Evolutionary conservation across 2,113 vertebrate species (phyloP).

Genomic region (Sceloporus tristichus): DNA sequence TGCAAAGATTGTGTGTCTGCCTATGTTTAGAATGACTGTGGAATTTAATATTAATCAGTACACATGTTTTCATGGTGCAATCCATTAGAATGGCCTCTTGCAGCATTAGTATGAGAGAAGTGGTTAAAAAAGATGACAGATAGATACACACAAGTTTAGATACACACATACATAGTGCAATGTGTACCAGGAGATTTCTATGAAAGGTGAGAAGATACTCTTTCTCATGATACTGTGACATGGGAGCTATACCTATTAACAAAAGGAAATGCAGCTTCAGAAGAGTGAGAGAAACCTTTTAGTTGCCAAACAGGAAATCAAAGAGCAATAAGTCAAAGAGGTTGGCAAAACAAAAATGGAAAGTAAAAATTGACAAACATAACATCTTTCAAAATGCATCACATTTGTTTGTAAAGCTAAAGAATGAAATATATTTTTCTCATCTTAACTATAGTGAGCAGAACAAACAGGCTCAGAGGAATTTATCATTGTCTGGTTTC

Average conservation of each 20-base stretch:
- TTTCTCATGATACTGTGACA: conserved; percentile 12
- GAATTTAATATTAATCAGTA: too few species aligned
- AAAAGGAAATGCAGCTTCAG: background rate
- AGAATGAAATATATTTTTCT: background rate
- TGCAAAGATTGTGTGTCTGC: background rate
- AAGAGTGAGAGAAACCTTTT: rapidly evolving
- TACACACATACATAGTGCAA: background rate
- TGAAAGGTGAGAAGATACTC: conserved; percentile 11
- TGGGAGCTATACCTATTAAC: background rate
- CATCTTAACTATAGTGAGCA: background rate
- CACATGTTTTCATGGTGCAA: background rate
- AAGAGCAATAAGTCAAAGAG: conserved; percentile 14
- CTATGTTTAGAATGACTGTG: background rate
- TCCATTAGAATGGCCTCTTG: background rate
- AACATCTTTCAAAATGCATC: conserved; percentile 3
- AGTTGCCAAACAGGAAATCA: conserved; percentile 25
- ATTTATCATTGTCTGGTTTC: background rate
- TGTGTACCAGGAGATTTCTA: background rate
- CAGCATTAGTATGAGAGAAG: background rate
- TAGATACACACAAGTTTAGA: background rate
- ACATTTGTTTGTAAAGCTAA: background rate
- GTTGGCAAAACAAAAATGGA: conserved; percentile 6
- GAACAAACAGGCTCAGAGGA: background rate
- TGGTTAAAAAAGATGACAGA: background rate
- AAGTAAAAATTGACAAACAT: background rate